Evolutionary conservation across 2,113 vertebrate genomes (phyloP).

Genomic region (human (Homo sapiens)): DNA sequence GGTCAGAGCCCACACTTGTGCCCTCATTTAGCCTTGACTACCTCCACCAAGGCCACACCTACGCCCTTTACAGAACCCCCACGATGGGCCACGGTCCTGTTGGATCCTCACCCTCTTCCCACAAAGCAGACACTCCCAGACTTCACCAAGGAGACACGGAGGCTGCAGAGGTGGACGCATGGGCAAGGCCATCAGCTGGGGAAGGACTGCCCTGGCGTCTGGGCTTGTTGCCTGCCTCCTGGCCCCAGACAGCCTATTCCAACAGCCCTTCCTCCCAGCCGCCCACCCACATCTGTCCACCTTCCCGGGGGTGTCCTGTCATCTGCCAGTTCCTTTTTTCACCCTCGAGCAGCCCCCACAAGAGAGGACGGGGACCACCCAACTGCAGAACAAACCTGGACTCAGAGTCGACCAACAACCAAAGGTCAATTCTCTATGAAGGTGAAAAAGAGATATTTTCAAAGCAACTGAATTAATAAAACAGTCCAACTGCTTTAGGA

Average conservation of each 20-base stretch:
- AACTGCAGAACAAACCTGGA: rapidly evolving
- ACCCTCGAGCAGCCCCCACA: rapidly evolving
- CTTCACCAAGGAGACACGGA: not conserved
- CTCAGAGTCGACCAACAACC: rapidly evolving
- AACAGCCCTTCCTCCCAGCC: not conserved
- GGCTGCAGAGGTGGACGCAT: too few relatives aligned
- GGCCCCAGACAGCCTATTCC: not conserved
- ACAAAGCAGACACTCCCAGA: not conserved
- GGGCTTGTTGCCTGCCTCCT: too few relatives aligned
- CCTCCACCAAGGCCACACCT: not conserved
- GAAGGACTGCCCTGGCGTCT: not conserved
- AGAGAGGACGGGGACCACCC: too few relatives aligned
- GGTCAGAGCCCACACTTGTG: not conserved
- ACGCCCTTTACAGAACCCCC: not conserved
- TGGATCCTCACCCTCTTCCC: not conserved
- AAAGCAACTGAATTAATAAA: not conserved
- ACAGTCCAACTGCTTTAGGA: too few relatives aligned
- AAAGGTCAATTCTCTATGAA: not conserved
- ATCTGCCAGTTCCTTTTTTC: too few relatives aligned
- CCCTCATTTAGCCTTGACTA: not conserved
- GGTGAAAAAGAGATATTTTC: not conserved
- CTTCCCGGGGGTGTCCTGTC: rapidly evolving
- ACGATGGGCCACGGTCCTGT: rapidly evolving
- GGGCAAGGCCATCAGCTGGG: not conserved
- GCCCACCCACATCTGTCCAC: not conserved